Evolutionary conservation across 2,888 invertebrate genomes (phyloP), one percentile per base, ranked within the genome.

Genomic region (Psylliodes chrysocephalus): DNA sequence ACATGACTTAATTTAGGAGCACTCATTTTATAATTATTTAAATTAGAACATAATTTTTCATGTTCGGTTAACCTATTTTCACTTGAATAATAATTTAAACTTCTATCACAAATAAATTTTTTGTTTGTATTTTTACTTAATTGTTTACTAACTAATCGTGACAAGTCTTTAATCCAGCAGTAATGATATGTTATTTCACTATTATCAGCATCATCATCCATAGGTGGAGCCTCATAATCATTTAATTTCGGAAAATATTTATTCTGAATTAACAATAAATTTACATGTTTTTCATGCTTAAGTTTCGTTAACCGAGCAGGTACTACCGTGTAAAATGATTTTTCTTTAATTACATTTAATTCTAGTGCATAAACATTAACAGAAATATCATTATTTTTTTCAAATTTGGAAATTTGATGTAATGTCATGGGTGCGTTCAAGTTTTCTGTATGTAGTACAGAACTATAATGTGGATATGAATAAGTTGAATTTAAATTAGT

Each of bases 321-420:
- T 0, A 57, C 35, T 35, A 47, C 19, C 8, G 28, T 22, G 19
- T 56, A 56, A 55, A 40, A 42, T 15, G 55, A 19, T n/a, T n/a
- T n/a, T n/a, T n/a, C n/a, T n/a, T 8, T 30, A 28, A 19, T 14
- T 47, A 28, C 35, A 25, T 35, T 38, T 28, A 47, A 38, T 46
- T 55, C 56, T 14, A 55, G 19, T 10, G 18, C 25, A 46, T 64
- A 72, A 8, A 75, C 68, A 42, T 74, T 70, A 7, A 73, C 61
- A n/a, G 69, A 63, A 12, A 74, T 56, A 33, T 71, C 33, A 56
- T 73, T 73, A 10, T 61, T 30, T 35, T 65, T 60, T 68, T 74
- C 74, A 70, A 74, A 73, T 44, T 68, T 68, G 10, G 59, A 19
- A 38, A 74, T 72, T 15, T 71, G 47, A n/a, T 53, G 14, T 17